Base-by-base conservation (phyloP, 2,797 vertebrate genomes). In the Aselliscus stoliczkanus region DNA sequence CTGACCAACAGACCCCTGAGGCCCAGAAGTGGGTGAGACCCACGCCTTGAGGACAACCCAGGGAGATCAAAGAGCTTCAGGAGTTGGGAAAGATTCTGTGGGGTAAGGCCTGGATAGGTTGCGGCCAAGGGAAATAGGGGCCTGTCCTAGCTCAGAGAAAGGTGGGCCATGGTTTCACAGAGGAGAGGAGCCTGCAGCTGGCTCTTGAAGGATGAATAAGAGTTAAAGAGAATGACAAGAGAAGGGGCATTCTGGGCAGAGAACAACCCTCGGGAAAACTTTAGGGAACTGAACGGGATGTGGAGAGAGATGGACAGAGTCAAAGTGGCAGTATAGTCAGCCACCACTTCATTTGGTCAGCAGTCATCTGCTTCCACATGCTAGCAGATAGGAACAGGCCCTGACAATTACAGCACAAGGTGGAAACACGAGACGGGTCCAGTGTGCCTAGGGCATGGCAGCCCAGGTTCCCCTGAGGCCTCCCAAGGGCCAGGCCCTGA, bases 31-130 rank as follows among this genome's bases (percentile, higher is more conserved):
- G 85, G 62, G 72, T 90, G 67, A 29, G 7, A n/a, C 14, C 5
- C 34, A 77, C 39, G 67, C 34, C 67, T 0, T 17, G 81, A 92
- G 67, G 34, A 58, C 65, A 84, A 7, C 34, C 4, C 11, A 11
- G 44, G 91, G 47, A 79, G 27, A 42, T 80, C 5, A 79, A 60
- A 94, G 69, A 84, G 50, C 62, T 73, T 92, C 23, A 8, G 69
- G 73, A 56, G 21, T 81, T 0, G 1, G 65, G 62, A 67, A 56
- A 39, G 56, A 73, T 65, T 76, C 34, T 73, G 27, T 86, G 89
- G 58, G 65, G n/a, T 72, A 44, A 52, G 52, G 29, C 15, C 2
- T 42, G 50, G 37, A 34, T 25, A n/a, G 50, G 56, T 31, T 31
- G 27, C 7, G 1, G 9, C 47, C 42, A 7, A 10, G n/a, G 44